phyloP scores from a whole-genome alignment of 2,797 vertebrate species.

The Smutsia gigantea region DNA sequence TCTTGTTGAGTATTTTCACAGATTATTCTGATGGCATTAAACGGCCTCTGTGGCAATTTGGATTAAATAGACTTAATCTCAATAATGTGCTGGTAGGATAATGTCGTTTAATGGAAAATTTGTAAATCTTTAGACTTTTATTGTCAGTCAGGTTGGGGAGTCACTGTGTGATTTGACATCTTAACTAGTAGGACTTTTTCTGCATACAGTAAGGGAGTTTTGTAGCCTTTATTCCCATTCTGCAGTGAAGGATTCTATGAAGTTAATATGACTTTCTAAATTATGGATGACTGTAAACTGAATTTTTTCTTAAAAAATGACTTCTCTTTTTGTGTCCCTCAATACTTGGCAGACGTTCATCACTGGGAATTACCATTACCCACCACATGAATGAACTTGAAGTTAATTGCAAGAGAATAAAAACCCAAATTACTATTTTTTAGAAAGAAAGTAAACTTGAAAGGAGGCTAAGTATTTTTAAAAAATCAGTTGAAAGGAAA shows the following conservation, averaged over 20 bases:
- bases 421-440: neutral
- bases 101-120: conserved; percentile 23
- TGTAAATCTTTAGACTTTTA: neutral
- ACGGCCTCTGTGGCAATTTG: conserved; percentile 42
- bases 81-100: conserved; percentile 42
- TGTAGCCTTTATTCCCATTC: neutral
- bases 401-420: conserved; percentile 3
- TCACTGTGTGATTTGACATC: neutral
- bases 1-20: conserved; percentile 55
- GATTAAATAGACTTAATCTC: conserved; percentile 47
- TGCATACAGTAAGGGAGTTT: neutral
- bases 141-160: neutral
- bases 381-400: conserved; percentile 37
- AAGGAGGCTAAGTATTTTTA: conserved; percentile 39
- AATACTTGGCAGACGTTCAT: conserved; percentile 25
- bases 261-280: neutral
- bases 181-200: neutral
- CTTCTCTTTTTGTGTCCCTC: conserved; percentile 12
- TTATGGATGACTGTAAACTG: neutral
- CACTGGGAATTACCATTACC: conserved; percentile 45
- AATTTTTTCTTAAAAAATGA: neutral
- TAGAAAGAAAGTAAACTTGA: neutral
- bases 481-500: conserved; percentile 37
- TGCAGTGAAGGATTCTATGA: neutral
- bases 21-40: conserved; percentile 60